Evolutionary conservation across 2,113 vertebrate species (phyloP), one percentile per base, ranked within the genome.

Genomic region (Ctenodactylus gundi): DNA sequence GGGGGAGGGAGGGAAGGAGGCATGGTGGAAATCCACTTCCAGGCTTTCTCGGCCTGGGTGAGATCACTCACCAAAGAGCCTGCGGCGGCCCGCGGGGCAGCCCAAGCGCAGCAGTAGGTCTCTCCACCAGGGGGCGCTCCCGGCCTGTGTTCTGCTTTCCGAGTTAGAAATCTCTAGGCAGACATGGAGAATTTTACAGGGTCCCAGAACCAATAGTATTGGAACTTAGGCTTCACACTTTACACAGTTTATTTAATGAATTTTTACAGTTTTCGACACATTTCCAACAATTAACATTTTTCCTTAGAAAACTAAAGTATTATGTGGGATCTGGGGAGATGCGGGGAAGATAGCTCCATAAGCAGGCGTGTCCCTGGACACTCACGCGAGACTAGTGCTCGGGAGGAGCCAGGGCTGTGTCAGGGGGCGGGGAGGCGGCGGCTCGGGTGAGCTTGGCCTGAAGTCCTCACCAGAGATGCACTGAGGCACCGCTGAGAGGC

Each of bases 81-180:
- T 13, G 73, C 11, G 57, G 82, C 6, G 0, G 39, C 67, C n/a
- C n/a, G n/a, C n/a, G n/a, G 1, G 4, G 31, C 67, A 84, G 34
- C 29, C 58, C 65, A 18, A 23, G 49, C 39, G 15, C 46, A 15
- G 57, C 29, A 0, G 2, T 18, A 75, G 58, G 70, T 55, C 73
- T 75, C 2, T 92, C 96, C 97, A 96, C 97, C 67, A 96, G 97
- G 95, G 95, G 96, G 96, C 77, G 82, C 96, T 60, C 92, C 53
- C 20, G 53, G 57, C 1, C 93, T 81, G 34, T 23, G 55, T 92
- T 93, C n/a, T 87, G 46, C 58, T 34, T 72, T 75, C 8, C 15
- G 1, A n/a, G n/a, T 31, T 46, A 8, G n/a, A n/a, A n/a, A n/a
- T 18, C 58, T 84, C 77, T 58, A 80, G 36, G 57, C 44, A 46